Base-by-base conservation (phyloP, 1,140 invertebrate genomes). In the Mylabris phalerata region DNA sequence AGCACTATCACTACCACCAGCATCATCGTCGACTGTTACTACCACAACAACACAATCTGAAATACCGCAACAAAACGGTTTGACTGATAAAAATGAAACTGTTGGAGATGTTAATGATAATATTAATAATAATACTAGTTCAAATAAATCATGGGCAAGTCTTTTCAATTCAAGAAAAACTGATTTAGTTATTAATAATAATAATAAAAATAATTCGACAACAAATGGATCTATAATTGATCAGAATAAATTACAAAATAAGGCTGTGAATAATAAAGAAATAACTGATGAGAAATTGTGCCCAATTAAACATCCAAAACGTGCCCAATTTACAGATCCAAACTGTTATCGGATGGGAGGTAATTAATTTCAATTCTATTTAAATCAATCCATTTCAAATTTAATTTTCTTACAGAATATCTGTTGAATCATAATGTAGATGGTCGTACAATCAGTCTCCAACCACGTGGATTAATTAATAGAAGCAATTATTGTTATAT, bases 401-500 rank as follows among this genome's bases (percentile, higher is more conserved):
- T n/a, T 45, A 11, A 45, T n/a, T 13, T 64, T 62, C 69, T 84
- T 80, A 66, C 75, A 84, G 88, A 90, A 72, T 86, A 86, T 74
- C 75, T 91, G 52, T 71, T 79, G 0, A 83, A 79, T 63, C 88
- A 90, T 70, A 80, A 83, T 65, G 79, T 90, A 64, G 87, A 91
- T 66, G 84, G 89, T 71, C 79, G 83, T 50, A 79, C 84, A 1
- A 80, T 90, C 10, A 83, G 85, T 52, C 73, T 95, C 11, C 80
- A 88, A 67, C 93, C 93, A 0, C 82, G 93, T 51, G 93, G 93
- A 7, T 80, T 98, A 10, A 89, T 86, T 40, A 97, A 97, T 75
- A 84, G 87, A 50, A 92, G 89, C 48, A 97, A 96, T 79, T 96
- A 93, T 77, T 98, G 94, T 76, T 98, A 96, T 69, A 92, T 95